A percentile compares a stretch with the other conserved stretches of the same genome.
Evolutionary conservation across 2,888 invertebrate genomes (phyloP).

Genomic region (Troilus luridus): DNA sequence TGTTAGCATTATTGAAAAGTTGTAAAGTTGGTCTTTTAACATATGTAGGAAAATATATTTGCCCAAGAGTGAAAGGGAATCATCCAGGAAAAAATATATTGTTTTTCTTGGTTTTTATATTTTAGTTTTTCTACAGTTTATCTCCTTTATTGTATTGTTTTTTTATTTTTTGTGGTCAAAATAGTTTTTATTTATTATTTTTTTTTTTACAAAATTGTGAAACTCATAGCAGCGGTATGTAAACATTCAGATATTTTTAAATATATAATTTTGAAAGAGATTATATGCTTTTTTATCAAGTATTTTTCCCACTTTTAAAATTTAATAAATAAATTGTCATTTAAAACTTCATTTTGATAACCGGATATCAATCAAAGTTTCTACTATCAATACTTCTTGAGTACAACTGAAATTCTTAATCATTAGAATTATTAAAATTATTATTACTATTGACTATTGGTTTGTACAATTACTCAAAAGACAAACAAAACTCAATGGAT

Average conservation of each 20-base stretch:
- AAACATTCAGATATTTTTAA: constrained; percentile 60
- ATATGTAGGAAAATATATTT: constrained; percentile 56
- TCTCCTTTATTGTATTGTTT: constrained; percentile 31
- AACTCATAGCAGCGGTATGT: constrained; percentile 58
- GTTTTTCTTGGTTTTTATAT: constrained; percentile 45
- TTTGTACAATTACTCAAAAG: too few relatives aligned
- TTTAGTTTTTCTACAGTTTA: constrained; percentile 36
- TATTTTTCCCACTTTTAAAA: background rate
- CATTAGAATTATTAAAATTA: too few relatives aligned
- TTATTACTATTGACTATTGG: too few relatives aligned
- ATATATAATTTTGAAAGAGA: constrained; percentile 59
- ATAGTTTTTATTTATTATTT: constrained; percentile 20
- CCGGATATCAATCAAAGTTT: background rate
- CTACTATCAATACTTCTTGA: background rate
- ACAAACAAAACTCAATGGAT: too few relatives aligned
- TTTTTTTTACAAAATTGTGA: constrained; percentile 49
- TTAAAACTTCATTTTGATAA: background rate
- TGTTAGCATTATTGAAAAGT: constrained; percentile 56
- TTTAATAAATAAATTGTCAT: too few relatives aligned
- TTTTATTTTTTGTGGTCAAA: constrained; percentile 47
- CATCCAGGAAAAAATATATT: constrained; percentile 34
- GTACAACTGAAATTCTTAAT: too few relatives aligned
- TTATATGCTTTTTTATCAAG: constrained; percentile 22
- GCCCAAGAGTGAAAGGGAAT: constrained; percentile 54
- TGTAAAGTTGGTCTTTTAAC: constrained; percentile 57